Percentiles rank a stretch among this genome's conserved stretches.
Conservation (phyloP, 2,113 vertebrate species). For the Tylochromis polylepis region DNA sequence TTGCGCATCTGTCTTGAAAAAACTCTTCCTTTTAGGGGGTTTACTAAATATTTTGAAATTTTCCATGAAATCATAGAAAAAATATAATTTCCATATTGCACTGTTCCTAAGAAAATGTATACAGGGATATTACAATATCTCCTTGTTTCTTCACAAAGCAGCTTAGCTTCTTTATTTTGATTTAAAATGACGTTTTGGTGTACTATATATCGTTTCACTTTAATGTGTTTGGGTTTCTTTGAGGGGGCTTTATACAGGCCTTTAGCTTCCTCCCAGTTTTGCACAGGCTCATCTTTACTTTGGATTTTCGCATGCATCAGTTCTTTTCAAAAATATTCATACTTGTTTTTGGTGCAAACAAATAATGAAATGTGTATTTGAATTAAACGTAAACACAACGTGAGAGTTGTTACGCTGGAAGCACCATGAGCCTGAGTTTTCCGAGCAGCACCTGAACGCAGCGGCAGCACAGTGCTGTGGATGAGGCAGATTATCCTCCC, state of each 20-base stretch:
- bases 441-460: neutral
- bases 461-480: neutral
- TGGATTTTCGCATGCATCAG: rapidly evolving
- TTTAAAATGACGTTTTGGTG: neutral
- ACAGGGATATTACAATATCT: rapidly evolving
- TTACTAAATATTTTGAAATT: neutral
- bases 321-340: neutral
- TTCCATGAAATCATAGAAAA: neutral
- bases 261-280: neutral
- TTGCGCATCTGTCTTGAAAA: rapidly evolving
- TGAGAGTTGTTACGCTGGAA: neutral
- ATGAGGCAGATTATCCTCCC: slow-evolving; percentile 25
- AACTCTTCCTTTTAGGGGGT: neutral
- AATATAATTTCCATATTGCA: neutral
- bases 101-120: neutral
- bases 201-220: neutral
- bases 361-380: neutral
- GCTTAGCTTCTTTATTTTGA: neutral
- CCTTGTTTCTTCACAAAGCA: neutral
- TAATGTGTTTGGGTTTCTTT: neutral
- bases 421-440: neutral
- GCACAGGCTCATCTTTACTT: neutral
- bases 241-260: rapidly evolving
- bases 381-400: neutral
- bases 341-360: neutral